Conservation (phyloP, 2,888 invertebrate species). For the Exocentrus adspersus region DNA sequence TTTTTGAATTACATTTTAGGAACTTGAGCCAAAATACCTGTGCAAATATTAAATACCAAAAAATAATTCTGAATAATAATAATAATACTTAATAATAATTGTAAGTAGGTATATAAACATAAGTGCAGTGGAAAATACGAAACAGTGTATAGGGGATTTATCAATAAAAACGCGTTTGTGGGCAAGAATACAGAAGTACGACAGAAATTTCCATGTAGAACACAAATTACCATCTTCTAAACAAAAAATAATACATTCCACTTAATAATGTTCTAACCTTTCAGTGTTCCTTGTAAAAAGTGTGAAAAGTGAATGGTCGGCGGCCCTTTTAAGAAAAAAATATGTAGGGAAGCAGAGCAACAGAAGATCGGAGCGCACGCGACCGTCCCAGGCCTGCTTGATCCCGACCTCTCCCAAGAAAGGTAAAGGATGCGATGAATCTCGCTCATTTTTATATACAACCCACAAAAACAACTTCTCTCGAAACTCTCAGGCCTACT, state of each 20-base stretch:
- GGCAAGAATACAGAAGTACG: neutral
- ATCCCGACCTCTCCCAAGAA: conserved; percentile 50
- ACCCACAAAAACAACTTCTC: conserved; percentile 49
- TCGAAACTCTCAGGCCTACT: conserved; percentile 43
- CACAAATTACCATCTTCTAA: conserved; percentile 17
- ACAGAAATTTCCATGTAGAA: neutral
- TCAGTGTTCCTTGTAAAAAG: conserved; percentile 32
- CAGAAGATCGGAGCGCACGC: conserved; percentile 32
- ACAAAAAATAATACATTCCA: conserved; percentile 23
- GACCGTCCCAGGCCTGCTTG: conserved; percentile 33
- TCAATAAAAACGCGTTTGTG: too few species aligned
- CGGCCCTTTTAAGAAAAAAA: conserved; percentile 32
- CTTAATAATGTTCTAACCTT: conserved; percentile 29
- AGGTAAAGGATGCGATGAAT: conserved; percentile 51
- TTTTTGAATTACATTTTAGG: too few species aligned
- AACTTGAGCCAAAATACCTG: too few species aligned
- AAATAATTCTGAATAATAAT: too few species aligned
- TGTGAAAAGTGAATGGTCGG: conserved; percentile 33
- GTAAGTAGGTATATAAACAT: too few species aligned
- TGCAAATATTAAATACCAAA: too few species aligned
- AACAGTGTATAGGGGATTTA: too few species aligned
- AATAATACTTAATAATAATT: too few species aligned
- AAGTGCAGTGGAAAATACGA: too few species aligned
- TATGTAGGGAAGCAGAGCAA: conserved; percentile 34
- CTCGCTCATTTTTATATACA: conserved; percentile 51